Evolutionary conservation across 2,113 vertebrate species (phyloP).

Genomic region (Clarias magur): DNA sequence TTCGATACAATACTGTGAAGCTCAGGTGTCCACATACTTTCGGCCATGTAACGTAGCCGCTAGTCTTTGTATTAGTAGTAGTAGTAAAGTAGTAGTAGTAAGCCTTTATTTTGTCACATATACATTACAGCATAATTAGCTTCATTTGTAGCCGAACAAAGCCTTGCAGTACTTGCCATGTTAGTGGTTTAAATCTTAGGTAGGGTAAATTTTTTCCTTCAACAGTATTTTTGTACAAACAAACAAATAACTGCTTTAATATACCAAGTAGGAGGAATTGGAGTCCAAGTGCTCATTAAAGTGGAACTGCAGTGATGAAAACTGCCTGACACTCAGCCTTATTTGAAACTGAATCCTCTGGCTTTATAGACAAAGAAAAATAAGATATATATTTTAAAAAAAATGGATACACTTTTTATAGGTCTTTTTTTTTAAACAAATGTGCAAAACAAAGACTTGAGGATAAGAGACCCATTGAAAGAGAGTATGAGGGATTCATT

Average conservation of each 20-base stretch:
- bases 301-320: neutral
- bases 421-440: neutral
- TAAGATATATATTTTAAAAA: no score
- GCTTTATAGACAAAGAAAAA: neutral
- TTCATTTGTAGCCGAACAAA: neutral
- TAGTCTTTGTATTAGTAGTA: neutral
- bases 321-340: neutral
- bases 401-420: neutral
- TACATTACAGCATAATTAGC: neutral
- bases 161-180: neutral
- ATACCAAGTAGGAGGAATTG: neutral
- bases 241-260: neutral
- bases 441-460: neutral
- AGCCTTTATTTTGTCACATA: no score
- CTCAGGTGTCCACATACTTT: neutral
- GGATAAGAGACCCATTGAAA: neutral
- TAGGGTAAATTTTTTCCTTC: neutral
- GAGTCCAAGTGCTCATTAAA: neutral
- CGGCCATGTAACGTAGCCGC: neutral
- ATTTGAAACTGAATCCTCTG: neutral
- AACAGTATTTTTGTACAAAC: neutral
- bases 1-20: neutral
- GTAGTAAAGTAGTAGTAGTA: no score
- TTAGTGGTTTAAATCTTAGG: neutral
- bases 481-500: neutral